A percentile compares a stretch with the other conserved stretches of the same genome.
Conservation (phyloP, 2,797 vertebrate species). For the Euphonia xanthogaster region DNA sequence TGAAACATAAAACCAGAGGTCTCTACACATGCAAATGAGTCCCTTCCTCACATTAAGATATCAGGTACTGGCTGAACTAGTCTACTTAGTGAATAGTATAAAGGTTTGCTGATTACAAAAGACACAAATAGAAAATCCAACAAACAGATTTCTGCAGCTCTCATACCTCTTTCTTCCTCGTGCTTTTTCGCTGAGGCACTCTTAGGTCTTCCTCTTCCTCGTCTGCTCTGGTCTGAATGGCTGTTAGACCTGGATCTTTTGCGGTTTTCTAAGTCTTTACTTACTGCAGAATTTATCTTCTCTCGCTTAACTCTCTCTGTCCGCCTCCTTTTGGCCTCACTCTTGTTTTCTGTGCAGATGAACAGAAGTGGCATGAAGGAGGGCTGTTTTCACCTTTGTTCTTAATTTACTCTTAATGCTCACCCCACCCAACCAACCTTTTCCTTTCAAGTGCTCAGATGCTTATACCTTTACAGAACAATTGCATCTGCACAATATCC, state of each 20-base stretch:
- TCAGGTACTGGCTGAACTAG: neutral
- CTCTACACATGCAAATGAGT: neutral
- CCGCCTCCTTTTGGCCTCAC: conserved; percentile 90
- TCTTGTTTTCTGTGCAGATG: conserved; percentile 84
- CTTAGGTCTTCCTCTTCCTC: conserved; percentile 92
- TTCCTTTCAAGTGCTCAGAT: neutral
- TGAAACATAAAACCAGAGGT: conserved; percentile 4
- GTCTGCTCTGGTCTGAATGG: conserved; percentile 91
- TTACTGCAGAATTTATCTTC: conserved; percentile 86
- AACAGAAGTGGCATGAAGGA: conserved; percentile 51
- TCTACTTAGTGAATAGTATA: neutral
- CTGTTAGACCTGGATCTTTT: conserved; percentile 89
- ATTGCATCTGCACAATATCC: neutral
- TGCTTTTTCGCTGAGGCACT: conserved; percentile 91
- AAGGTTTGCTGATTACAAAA: neutral
- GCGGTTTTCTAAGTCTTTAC: conserved; percentile 90
- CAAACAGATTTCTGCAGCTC: neutral
- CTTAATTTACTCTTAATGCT: neutral
- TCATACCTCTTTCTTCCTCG: conserved; percentile 94
- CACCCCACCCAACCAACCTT: neutral
- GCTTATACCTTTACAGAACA: neutral
- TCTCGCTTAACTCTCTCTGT: conserved; percentile 93
- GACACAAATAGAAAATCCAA: neutral
- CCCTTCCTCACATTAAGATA: neutral
- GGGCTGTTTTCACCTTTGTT: neutral